phyloP scores from a whole-genome alignment of 1,140 invertebrate species.

The Agrilus planipennis region DNA sequence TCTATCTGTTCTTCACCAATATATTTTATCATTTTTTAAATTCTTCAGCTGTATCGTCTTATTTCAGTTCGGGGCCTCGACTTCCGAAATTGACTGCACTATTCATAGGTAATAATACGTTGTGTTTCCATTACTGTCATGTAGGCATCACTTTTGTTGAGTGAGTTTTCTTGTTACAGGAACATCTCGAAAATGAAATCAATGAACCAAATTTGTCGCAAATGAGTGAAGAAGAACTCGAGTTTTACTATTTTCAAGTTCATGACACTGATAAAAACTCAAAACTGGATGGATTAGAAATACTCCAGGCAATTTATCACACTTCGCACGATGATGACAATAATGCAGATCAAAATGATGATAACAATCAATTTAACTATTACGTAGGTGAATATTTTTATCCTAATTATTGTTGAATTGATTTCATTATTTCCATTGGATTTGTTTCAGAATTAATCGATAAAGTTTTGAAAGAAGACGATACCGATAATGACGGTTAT shows the following conservation, averaged over 20 bases:
- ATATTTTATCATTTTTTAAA: too few species aligned
- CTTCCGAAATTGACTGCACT: background rate
- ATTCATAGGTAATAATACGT: background rate
- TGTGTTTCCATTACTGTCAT: conserved; percentile 29
- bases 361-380: conserved; percentile 33
- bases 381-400: conserved; percentile 36
- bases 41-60: too few species aligned
- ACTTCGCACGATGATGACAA: conserved; percentile 39
- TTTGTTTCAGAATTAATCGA: conserved; percentile 62
- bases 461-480: conserved; percentile 62
- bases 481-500: conserved; percentile 69
- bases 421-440: background rate
- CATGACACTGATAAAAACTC: conserved; percentile 74
- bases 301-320: conserved; percentile 55
- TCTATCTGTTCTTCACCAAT: too few species aligned
- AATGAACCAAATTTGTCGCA: conserved; percentile 44
- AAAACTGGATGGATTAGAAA: conserved; percentile 68
- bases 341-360: conserved; percentile 22
- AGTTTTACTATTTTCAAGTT: conserved; percentile 52
- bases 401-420: background rate
- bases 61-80: too few species aligned
- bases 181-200: conserved; percentile 53
- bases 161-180: conserved; percentile 57
- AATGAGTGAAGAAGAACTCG: conserved; percentile 61
- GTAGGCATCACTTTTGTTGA: background rate